Percentiles rank a stretch among this genome's conserved stretches.
Conservation (phyloP, 2,888 invertebrate genomes). For the Rhamnusium bicolor region DNA sequence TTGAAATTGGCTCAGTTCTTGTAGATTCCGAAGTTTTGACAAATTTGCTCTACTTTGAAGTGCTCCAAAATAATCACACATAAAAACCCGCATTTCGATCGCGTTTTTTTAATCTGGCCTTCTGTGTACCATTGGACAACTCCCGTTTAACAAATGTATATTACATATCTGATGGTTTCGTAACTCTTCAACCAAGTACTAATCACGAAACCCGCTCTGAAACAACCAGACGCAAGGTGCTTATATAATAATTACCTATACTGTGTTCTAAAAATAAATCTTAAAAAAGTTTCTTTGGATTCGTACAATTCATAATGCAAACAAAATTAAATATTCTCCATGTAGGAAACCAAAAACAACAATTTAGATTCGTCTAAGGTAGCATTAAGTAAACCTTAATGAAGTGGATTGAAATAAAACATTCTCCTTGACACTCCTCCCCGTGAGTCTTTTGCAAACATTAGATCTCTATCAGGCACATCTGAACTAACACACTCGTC, state of each 20-base stretch:
- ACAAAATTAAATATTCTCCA: slow-evolving; percentile 2
- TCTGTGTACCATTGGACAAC: too few relatives aligned
- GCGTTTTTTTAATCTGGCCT: too few relatives aligned
- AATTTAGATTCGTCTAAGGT: not conserved
- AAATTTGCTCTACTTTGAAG: too few relatives aligned
- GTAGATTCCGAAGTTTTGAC: too few relatives aligned
- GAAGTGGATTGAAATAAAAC: slow-evolving; percentile 4
- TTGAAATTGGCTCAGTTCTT: too few relatives aligned
- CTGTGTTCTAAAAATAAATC: not conserved
- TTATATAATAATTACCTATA: not conserved
- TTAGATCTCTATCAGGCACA: slow-evolving; percentile 41
- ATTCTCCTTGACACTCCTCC: slow-evolving; percentile 28
- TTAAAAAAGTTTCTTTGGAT: not conserved
- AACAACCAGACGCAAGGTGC: slow-evolving; percentile 8
- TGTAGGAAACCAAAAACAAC: not conserved
- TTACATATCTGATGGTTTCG: not conserved
- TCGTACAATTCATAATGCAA: not conserved
- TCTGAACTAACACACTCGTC: slow-evolving; percentile 32
- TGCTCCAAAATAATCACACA: too few relatives aligned
- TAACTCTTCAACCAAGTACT: not conserved
- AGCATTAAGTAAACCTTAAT: slow-evolving; percentile 19
- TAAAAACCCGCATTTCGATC: too few relatives aligned
- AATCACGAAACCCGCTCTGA: slow-evolving; percentile 2
- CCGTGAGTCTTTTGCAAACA: slow-evolving; percentile 39
- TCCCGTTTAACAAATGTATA: not conserved